Evolutionary conservation across 2,113 vertebrate species (phyloP).

Genomic region (Boulengeromyrus knoepffleri): DNA sequence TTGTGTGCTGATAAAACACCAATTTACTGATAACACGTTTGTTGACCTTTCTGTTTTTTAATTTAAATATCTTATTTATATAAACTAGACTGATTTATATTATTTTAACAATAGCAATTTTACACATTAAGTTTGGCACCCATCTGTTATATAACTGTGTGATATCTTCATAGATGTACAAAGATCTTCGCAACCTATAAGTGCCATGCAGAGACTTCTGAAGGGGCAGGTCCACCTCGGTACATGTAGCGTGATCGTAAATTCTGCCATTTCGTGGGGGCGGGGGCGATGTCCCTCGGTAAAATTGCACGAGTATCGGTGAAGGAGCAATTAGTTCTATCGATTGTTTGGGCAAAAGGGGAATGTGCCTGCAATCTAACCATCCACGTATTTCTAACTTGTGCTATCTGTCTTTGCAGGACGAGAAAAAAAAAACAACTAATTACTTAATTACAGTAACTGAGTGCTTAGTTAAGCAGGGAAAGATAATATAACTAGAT

Average conservation of each 20-base stretch:
- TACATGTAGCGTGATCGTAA: neutral
- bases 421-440: neutral
- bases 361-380: neutral
- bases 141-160: neutral
- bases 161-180: neutral
- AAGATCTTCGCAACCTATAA: neutral
- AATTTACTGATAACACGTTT: neutral
- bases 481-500: neutral
- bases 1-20: neutral
- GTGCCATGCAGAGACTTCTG: neutral
- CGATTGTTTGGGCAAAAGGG: neutral
- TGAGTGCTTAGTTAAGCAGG: neutral
- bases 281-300: neutral
- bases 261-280: too few relatives aligned
- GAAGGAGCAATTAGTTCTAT: neutral
- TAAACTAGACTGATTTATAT: neutral
- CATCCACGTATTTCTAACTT: neutral
- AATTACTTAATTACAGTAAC: neutral
- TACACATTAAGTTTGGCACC: neutral
- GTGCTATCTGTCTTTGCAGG: neutral
- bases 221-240: neutral
- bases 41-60: neutral
- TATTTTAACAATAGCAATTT: neutral
- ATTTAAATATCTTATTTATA: neutral
- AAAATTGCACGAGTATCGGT: neutral